Evolutionary conservation across 2,113 vertebrate genomes (phyloP).

Genomic region (Noturus placidus): DNA sequence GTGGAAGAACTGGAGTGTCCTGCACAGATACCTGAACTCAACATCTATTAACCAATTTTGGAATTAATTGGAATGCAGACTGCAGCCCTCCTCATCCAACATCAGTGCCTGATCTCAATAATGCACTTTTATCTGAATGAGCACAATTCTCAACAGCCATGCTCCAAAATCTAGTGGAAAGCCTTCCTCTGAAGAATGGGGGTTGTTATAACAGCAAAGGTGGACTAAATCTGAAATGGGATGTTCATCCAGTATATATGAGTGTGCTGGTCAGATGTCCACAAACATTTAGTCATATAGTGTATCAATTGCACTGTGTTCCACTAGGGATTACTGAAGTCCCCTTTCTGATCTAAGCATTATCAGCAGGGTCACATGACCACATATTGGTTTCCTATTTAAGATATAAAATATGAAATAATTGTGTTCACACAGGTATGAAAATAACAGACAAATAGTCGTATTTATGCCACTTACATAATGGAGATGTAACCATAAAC

Average conservation of each 20-base stretch:
- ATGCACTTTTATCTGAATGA: neutral
- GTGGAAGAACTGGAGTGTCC: neutral
- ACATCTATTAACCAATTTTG: neutral
- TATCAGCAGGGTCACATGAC: neutral
- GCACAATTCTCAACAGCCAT: neutral
- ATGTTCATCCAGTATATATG: neutral
- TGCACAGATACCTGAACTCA: neutral
- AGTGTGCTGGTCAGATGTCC: neutral
- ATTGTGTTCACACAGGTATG: neutral
- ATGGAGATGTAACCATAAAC: neutral
- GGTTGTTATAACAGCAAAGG: neutral
- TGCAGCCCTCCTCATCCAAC: neutral
- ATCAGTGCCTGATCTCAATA: neutral
- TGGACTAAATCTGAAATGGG: neutral
- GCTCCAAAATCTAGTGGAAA: neutral
- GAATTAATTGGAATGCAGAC: neutral
- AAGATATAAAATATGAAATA: neutral
- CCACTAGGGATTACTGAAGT: neutral
- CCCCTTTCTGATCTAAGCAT: neutral
- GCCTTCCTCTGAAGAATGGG: neutral
- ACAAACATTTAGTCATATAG: neutral
- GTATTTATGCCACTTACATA: neutral
- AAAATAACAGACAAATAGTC: neutral
- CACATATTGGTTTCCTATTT: neutral
- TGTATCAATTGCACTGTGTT: neutral